Conservation (phyloP, 2,888 invertebrate species). For the Eugnorisma glareosa region DNA sequence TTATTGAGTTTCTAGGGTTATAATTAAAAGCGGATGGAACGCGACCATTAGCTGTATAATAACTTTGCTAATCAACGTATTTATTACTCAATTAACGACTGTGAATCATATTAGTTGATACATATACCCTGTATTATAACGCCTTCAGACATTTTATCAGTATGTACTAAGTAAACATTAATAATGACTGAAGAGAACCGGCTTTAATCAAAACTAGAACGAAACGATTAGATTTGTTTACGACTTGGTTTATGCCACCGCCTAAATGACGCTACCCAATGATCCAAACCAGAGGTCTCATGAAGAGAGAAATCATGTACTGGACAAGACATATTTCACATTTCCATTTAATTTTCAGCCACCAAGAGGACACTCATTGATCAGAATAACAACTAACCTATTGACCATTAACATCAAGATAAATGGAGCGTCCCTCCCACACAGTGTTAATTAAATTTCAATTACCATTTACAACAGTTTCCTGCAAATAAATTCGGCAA, state of each 20-base stretch:
- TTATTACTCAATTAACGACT: conserved; percentile 39
- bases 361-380: conserved; percentile 7
- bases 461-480: conserved; percentile 51
- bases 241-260: not conserved
- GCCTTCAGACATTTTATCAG: not conserved
- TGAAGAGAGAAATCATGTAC: not conserved
- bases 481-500: conserved; percentile 49
- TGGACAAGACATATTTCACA: not conserved
- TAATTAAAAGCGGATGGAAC: conserved; percentile 8
- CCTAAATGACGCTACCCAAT: not conserved
- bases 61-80: conserved; percentile 28
- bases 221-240: not conserved
- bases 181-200: conserved; percentile 6
- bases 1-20: conserved; percentile 2
- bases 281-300: too few species aligned
- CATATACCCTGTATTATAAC: not conserved
- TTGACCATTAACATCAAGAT: conserved; percentile 39
- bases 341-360: conserved; percentile 8
- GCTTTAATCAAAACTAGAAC: not conserved
- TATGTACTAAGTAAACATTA: conserved; percentile 10
- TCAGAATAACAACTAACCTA: conserved; percentile 37
- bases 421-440: conserved; percentile 38
- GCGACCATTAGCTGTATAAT: conserved; percentile 8
- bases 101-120: not conserved
- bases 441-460: conserved; percentile 59